Conservation (phyloP, 2,797 vertebrate genomes). For the Acrossocheilus fasciatus region DNA sequence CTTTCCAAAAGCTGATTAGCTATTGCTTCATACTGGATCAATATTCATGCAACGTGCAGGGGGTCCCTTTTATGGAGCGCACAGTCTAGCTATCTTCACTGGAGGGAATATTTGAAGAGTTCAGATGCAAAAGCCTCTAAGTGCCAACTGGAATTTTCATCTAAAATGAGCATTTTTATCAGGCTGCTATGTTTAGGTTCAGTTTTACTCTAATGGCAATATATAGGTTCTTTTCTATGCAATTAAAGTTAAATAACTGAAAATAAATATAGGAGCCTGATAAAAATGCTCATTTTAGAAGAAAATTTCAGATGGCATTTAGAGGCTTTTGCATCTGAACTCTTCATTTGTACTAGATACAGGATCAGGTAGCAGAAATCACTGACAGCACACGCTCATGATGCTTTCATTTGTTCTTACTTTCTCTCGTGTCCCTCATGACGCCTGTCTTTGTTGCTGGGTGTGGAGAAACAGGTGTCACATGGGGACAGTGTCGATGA, state of each 20-base stretch:
- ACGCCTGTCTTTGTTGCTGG: constrained; percentile 45
- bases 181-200: no score
- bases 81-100: background rate
- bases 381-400: constrained; percentile 34
- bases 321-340: no score
- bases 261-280: no score
- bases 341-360: constrained; percentile 10
- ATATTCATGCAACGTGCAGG: background rate
- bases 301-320: no score
- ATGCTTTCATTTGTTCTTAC: constrained; percentile 10
- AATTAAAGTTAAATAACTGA: no score
- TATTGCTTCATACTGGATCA: background rate
- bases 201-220: no score
- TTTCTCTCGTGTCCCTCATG: constrained; percentile 58
- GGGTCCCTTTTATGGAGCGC: background rate
- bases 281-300: no score
- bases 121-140: no score
- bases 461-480: constrained; percentile 63
- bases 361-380: constrained; percentile 39
- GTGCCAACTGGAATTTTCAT: no score
- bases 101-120: background rate
- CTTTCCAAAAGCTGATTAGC: background rate
- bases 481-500: constrained; percentile 52
- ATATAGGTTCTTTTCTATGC: no score
- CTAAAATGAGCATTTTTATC: no score